phyloP scores from a whole-genome alignment of 2,888 invertebrate genomes.

The Platynereis dumerilii region DNA sequence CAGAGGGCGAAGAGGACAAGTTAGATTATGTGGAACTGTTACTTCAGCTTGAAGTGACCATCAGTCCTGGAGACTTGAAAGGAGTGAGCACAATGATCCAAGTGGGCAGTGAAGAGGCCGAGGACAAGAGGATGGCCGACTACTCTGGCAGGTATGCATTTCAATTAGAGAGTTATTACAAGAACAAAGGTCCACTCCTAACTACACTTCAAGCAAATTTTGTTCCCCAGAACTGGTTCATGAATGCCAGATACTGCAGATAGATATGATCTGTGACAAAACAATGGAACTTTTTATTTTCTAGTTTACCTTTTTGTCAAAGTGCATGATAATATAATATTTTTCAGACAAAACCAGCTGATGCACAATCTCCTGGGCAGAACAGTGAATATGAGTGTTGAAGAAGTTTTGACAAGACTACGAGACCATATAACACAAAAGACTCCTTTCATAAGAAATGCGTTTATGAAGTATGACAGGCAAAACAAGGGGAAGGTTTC shows the following conservation, averaged over 20 bases:
- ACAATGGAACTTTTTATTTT: too few species aligned
- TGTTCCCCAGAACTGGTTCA: too few species aligned
- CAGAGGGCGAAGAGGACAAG: constrained; percentile 38
- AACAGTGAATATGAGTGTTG: constrained; percentile 43
- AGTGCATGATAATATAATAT: too few species aligned
- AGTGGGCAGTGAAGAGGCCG: constrained; percentile 47
- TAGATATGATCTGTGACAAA: too few species aligned
- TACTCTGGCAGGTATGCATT: constrained; percentile 45
- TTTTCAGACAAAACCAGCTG: too few species aligned
- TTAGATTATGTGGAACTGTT: constrained; percentile 59
- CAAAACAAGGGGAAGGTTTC: constrained; percentile 50
- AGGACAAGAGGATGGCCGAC: constrained; percentile 43
- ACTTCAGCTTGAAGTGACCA: constrained; percentile 51
- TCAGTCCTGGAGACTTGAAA: constrained; percentile 53
- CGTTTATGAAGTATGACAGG: constrained; percentile 53
- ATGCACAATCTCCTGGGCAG: too few species aligned
- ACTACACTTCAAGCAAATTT: too few species aligned
- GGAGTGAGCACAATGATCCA: constrained; percentile 58
- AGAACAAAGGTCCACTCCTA: too few species aligned
- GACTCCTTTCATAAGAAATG: constrained; percentile 46
- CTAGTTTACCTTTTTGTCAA: too few species aligned
- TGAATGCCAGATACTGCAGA: too few species aligned
- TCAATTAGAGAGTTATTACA: too few species aligned
- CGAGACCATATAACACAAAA: constrained; percentile 55
- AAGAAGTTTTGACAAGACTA: constrained; percentile 53